These are phyloP conservation scores for Dendropsophus ebraccatus DNA, from an alignment of 2,113 vertebrate species.

Conservation along the genomic window DNA sequence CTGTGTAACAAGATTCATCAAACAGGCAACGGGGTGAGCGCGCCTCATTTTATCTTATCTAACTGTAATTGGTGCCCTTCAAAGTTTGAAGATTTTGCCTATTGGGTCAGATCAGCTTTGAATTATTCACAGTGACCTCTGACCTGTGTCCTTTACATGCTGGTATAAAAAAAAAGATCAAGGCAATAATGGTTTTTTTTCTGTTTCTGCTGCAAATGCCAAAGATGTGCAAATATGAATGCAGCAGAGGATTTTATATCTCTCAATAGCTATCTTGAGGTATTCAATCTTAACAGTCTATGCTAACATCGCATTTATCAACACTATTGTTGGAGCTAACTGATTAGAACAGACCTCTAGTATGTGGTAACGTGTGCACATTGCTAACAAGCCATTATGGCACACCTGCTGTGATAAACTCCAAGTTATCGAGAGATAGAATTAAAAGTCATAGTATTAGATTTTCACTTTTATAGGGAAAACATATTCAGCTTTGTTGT, in stretches of 20 bases:
- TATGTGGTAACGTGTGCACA: not conserved
- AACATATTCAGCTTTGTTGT: not conserved
- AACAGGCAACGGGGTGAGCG: slow-evolving; percentile 34
- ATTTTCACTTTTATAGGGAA: not conserved
- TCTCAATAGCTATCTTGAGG: no score
- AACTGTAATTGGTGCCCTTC: slow-evolving; percentile 50
- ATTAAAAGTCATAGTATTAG: not conserved
- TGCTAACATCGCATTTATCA: not conserved
- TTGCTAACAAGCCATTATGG: not conserved
- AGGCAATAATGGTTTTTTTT: not conserved
- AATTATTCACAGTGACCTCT: slow-evolving; percentile 31
- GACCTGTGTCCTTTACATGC: slow-evolving; percentile 26
- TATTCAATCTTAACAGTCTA: not conserved
- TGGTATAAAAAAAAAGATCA: slow-evolving; percentile 15
- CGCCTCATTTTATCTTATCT: not conserved
- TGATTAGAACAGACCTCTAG: not conserved
- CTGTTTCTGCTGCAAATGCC: slow-evolving; percentile 33
- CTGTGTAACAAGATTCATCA: slow-evolving; percentile 28
- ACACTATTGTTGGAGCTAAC: not conserved
- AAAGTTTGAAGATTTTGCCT: slow-evolving; percentile 21
- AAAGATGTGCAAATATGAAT: not conserved
- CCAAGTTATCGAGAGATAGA: not conserved
- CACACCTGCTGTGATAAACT: not conserved
- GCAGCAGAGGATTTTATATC: slow-evolving; percentile 3
- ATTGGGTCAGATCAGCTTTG: slow-evolving; percentile 31